Base-by-base conservation (phyloP, 2,113 vertebrate genomes). In the Meleagris gallopavo region DNA sequence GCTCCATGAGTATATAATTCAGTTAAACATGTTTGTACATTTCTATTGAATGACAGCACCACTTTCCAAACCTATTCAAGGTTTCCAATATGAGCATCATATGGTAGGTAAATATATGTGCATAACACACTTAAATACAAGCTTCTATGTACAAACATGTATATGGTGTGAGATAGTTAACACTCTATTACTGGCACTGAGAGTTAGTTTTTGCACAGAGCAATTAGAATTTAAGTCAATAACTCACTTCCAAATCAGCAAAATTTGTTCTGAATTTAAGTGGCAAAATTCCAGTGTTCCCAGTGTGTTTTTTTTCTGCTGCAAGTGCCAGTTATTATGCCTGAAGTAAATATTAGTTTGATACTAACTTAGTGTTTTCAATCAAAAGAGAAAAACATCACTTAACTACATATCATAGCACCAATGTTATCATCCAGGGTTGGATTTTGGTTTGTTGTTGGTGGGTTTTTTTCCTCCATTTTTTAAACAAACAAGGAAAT, bases 401-500 rank as follows among this genome's bases (percentile, higher is more conserved):
- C 8, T 21, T 34, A 86, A 81, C 13, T 58, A 21, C 83, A 11
- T 46, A 74, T 71, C 34, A 81, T 2, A 55, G 30, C 21, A 86
- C 24, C 24, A 54, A 1, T 75, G 41, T 73, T 83, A 94, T 67
- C 34, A 45, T n/a, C 6, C 11, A 86, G 11, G 30, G 32, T 20
- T n/a, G 55, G 55, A 57, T 57, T 32, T n/a, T n/a, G 17, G 30
- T n/a, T 57, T n/a, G 30, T 58, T 58, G 27, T 16, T 54, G 52
- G 14, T 30, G 52, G 4, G 6, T 58, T n/a, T 58, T 30, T 58
- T n/a, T 12, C 9, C 18, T 58, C 19, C 6, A 32, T 78, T 40
- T 73, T 72, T 54, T 54, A 87, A 90, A 83, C 43, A 72, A 71
- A 78, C 20, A 77, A 61, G 30, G n/a, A 86, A 96, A 86, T 10